Conservation (phyloP, 2,888 invertebrate genomes). For the Lacanobia oleracea region DNA sequence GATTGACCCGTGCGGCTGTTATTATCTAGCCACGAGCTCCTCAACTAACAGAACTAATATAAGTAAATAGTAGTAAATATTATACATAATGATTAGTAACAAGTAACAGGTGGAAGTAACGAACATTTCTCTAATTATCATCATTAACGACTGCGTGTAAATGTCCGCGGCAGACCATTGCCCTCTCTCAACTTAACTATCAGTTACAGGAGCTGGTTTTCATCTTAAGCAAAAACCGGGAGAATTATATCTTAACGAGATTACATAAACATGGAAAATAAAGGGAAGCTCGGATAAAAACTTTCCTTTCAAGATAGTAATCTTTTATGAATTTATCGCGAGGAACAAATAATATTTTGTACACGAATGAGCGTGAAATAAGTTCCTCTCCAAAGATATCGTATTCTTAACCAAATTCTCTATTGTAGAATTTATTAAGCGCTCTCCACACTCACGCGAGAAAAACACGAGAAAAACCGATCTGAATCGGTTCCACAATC, state of each 20-base stretch:
- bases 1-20: too few species aligned
- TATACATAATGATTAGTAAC: slow-evolving; percentile 15
- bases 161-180: slow-evolving; percentile 31
- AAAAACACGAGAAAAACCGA: too few species aligned
- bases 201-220: slow-evolving; percentile 17
- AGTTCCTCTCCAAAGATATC: slow-evolving; percentile 66
- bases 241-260: slow-evolving; percentile 32
- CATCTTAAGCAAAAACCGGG: slow-evolving; percentile 6
- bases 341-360: slow-evolving; percentile 56
- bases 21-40: too few species aligned
- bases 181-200: slow-evolving; percentile 9
- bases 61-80: not conserved
- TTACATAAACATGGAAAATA: slow-evolving; percentile 38
- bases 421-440: slow-evolving; percentile 61
- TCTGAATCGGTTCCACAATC: too few species aligned
- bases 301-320: slow-evolving; percentile 37
- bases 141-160: slow-evolving; percentile 46
- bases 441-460: too few species aligned
- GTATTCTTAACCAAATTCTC: slow-evolving; percentile 64
- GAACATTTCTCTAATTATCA: slow-evolving; percentile 48
- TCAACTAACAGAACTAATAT: too few species aligned
- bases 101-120: not conserved
- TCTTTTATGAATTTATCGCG: slow-evolving; percentile 56
- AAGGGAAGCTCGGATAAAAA: slow-evolving; percentile 31
- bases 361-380: slow-evolving; percentile 66